Evolutionary conservation across 1,140 invertebrate species (phyloP), one percentile per base, ranked within the genome.

Genomic region (Drosophila nigrodunni): DNA sequence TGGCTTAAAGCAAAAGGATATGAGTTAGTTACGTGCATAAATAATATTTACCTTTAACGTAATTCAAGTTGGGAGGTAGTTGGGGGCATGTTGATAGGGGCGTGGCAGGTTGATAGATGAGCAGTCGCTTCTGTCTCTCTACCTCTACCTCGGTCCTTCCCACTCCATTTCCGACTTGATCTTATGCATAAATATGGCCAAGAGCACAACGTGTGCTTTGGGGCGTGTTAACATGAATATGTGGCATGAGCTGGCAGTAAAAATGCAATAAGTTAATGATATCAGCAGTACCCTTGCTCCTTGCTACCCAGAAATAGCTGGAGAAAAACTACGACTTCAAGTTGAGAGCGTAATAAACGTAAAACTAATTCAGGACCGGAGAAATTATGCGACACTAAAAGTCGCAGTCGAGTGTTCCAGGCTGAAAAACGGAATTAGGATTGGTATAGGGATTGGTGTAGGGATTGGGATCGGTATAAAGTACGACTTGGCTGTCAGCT

Each of bases 201-300:
- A 52, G 37, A 44, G 43, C 25, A 9, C 8, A 2, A 11, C 7
- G 43, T 41, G 68, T 44, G 58, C 39, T 15, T 52, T 52, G 37
- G 9, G 21, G 47, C 54, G 52, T 44, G 54, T 18, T 18, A 52
- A 34, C 35, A 30, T 44, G 43, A 62, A 65, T 59, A 61, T 62
- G 62, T 64, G 54, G 62, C 70, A 77, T 74, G 77, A 74, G 25
- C 25, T 30, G 25, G 25, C 25, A 30, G 25, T 30, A 30, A 30
- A 77, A 87, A 87, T 87, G 83, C 83, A 88, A 88, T 88, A 88
- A 88, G 85, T 88, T 88, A 88, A 88, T 88, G 85, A 83, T 89
- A 88, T 88, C 80, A 88, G 76, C 59, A 61, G 37, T 43, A 47
- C 37, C 35, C 1, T 2, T 30, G 34, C 13, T 25, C 11, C 9